Evolutionary conservation across 37 sponge, comb jelly and placozoan genomes (phyloP), one percentile per base, ranked within the genome.

Genomic region (Eunapius fragilis): DNA sequence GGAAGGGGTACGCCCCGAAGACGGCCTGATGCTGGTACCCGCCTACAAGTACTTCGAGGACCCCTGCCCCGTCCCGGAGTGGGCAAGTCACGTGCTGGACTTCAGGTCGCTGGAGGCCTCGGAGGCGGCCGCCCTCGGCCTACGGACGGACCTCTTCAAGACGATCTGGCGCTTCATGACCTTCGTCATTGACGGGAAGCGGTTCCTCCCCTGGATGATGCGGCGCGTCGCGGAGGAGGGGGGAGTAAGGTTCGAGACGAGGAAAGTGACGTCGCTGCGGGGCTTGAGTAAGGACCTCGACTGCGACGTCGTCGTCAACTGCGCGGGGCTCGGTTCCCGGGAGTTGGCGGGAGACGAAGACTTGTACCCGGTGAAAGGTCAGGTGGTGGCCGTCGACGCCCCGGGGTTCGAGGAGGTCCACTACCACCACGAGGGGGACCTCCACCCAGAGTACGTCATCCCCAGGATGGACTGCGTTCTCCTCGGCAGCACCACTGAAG

Each of bases 321-420:
- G 92, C 68, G 83, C 88, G 24, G 92, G 92, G 23, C 68, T 91
- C 25, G 88, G 88, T 32, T 69, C 88, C 25, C 33, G 77, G 19
- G 84, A 76, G 37, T 50, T 91, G 32, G 71, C 48, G 1, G 41
- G 38, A 67, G 92, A 91, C 71, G 3, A 23, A 0, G 26, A 35
- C 7, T 37, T 91, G 14, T 70, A 72, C n/a, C 88, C 92, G 0
- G 74, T 76, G 13, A 68, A 76, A 47, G 92, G 92, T 0, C 88
- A 88, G 75, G 31, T 45, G 2, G 70, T 81, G 73, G 19, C 35
- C 0, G 69, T 86, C 49, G 32, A 73, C 3, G 93, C 96, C 7
- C 96, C 96, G 25, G 93, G 96, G 91, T 75, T 93, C 24, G 93
- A 83, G 35, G 85, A 87, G 32, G 31, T 86, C 35, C n/a, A 82